Evolutionary conservation across 1,140 invertebrate species (phyloP).

Genomic region (Pseudomyrmex flavicornis): DNA sequence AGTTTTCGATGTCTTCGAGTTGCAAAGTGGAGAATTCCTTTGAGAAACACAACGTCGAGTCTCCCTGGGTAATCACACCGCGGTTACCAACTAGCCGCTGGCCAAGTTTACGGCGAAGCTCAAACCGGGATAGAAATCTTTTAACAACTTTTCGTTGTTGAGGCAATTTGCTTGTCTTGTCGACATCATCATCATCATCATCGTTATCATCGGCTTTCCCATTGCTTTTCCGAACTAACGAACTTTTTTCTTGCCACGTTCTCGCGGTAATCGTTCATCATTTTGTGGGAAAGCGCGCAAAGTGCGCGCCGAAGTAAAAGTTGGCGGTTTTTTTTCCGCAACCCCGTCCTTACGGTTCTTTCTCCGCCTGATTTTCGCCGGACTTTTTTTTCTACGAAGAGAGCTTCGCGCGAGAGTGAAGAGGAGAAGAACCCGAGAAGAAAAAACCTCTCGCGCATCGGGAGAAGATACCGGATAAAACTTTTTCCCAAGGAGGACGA

Average conservation of each 20-base stretch:
- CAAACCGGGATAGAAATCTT: neutral
- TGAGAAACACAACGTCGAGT: neutral
- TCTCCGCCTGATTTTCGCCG: neutral
- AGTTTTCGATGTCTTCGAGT: slow-evolving; percentile 24
- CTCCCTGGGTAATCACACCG: neutral
- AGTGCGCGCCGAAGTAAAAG: too few relatives aligned
- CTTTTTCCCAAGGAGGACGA: neutral
- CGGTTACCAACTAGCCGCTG: slow-evolving; percentile 1
- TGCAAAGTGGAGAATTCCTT: slow-evolving; percentile 1
- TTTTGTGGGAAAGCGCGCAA: neutral
- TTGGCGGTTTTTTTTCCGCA: neutral
- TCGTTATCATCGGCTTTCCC: neutral
- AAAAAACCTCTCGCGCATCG: neutral
- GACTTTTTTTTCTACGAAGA: neutral
- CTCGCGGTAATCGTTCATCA: slow-evolving; percentile 14
- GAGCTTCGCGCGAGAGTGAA: neutral
- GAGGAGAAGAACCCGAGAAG: neutral
- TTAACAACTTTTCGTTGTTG: slow-evolving; percentile 11
- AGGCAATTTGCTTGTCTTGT: slow-evolving; percentile 15
- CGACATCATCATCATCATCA: slow-evolving; percentile 15
- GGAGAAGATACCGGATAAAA: neutral
- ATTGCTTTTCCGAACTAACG: slow-evolving; percentile 4
- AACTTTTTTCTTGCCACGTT: neutral
- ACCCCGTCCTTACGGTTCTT: neutral
- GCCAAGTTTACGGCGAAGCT: neutral